A percentile compares a stretch with the other conserved stretches of the same genome.
These are phyloP conservation scores for Lagopus muta DNA, from an alignment of 2,113 vertebrate genomes.

Conservation along the genomic window DNA sequence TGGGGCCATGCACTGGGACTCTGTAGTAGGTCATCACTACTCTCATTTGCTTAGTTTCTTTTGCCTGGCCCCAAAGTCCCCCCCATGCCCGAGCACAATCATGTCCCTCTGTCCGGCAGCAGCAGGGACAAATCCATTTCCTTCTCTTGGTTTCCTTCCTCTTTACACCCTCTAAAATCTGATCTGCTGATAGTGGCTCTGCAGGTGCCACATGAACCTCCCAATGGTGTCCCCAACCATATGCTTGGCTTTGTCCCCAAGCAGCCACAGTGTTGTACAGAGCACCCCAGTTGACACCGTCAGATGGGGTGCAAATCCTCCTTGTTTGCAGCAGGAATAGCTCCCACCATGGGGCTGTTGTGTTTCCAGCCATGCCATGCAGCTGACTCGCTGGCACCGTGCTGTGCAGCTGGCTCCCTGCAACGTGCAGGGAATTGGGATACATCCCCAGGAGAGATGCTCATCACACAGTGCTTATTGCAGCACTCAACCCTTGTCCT, in stretches of 20 bases:
- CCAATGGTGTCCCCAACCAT: fast-evolving
- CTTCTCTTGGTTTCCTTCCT: background rate
- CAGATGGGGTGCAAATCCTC: background rate
- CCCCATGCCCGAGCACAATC: background rate
- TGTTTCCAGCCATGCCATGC: background rate
- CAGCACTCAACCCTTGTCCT: too few species aligned
- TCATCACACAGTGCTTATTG: too few species aligned
- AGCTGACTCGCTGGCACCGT: background rate
- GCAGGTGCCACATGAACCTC: background rate
- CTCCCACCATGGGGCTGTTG: background rate
- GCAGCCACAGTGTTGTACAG: fast-evolving
- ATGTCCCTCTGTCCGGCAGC: background rate
- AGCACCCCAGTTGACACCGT: fast-evolving
- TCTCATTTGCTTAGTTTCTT: background rate
- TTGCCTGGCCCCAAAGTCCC: background rate
- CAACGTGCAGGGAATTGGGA: background rate
- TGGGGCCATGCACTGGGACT: background rate
- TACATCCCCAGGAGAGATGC: too few species aligned
- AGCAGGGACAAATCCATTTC: background rate
- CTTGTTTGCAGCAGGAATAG: background rate
- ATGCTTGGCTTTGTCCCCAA: background rate
- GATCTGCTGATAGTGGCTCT: background rate
- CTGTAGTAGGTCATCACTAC: background rate
- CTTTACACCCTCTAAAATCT: background rate
- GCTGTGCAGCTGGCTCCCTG: background rate